Conservation (phyloP, 2,113 vertebrate genomes). For the Odontophorus gujanensis region DNA sequence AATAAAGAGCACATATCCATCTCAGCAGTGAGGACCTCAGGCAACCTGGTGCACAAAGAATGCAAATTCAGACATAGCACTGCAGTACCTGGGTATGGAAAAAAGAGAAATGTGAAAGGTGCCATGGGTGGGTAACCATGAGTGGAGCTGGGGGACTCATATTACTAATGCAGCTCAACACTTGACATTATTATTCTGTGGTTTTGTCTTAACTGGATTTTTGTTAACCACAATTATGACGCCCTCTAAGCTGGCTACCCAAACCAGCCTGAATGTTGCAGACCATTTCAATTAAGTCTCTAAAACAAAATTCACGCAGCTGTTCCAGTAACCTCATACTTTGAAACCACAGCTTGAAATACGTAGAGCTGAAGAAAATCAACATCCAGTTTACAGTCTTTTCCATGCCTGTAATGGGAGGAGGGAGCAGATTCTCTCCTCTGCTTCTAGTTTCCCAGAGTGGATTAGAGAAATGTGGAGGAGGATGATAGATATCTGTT, state of each 20-base stretch:
- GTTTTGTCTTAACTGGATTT: neutral
- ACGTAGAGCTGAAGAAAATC: neutral
- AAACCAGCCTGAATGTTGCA: neutral
- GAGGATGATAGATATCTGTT: neutral
- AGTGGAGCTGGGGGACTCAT: neutral
- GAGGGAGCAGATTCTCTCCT: accelerated
- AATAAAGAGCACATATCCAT: neutral
- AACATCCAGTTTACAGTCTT: neutral
- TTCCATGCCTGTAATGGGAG: neutral
- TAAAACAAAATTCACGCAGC: neutral
- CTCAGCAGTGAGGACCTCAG: neutral
- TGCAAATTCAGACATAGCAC: neutral
- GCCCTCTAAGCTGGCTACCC: neutral
- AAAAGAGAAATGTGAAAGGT: neutral
- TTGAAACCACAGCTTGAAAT: neutral
- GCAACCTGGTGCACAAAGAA: neutral
- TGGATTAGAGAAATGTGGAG: accelerated
- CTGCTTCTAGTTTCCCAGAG: neutral
- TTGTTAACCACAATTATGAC: neutral
- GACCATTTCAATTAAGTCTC: neutral
- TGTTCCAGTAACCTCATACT: neutral
- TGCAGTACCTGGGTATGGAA: neutral
- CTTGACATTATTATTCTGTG: neutral
- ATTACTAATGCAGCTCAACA: neutral
- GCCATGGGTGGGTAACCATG: neutral